A percentile compares a stretch with the other conserved stretches of the same genome.
These are phyloP conservation scores for Vipera latastei DNA, from an alignment of 2,797 vertebrate species.

Conservation along the genomic window DNA sequence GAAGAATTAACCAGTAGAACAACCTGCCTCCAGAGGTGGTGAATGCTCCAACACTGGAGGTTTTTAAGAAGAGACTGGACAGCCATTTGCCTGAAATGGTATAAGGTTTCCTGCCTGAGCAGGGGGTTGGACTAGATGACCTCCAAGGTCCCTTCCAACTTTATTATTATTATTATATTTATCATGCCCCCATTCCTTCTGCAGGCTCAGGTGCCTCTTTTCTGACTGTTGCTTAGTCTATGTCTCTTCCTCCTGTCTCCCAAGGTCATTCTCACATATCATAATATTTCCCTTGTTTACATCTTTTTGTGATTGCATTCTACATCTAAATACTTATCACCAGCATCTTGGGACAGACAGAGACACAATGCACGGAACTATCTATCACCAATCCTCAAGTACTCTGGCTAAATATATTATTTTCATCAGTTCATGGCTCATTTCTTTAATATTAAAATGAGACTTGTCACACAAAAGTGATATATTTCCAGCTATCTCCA, in stretches of 20 bases:
- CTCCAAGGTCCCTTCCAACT: too few species aligned
- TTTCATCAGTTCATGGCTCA: slow-evolving; percentile 68
- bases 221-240: neutral
- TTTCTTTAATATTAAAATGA: slow-evolving; percentile 73
- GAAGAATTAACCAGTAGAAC: too few species aligned
- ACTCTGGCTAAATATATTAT: slow-evolving; percentile 65
- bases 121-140: too few species aligned
- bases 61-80: too few species aligned
- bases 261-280: neutral
- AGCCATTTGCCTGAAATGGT: too few species aligned
- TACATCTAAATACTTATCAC: slow-evolving; percentile 33
- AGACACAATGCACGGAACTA: slow-evolving; percentile 33
- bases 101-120: too few species aligned
- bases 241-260: neutral
- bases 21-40: too few species aligned
- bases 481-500: slow-evolving; percentile 64
- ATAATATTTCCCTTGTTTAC: neutral
- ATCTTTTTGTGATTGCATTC: neutral
- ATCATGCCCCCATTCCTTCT: neutral
- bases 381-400: slow-evolving; percentile 62
- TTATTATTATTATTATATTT: neutral
- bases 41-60: too few species aligned
- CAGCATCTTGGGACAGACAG: slow-evolving; percentile 33
- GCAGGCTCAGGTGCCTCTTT: neutral
- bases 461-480: slow-evolving; percentile 59